These are phyloP conservation scores for Corythaixoides concolor DNA, from an alignment of 2,113 vertebrate species.

Conservation along the genomic window DNA sequence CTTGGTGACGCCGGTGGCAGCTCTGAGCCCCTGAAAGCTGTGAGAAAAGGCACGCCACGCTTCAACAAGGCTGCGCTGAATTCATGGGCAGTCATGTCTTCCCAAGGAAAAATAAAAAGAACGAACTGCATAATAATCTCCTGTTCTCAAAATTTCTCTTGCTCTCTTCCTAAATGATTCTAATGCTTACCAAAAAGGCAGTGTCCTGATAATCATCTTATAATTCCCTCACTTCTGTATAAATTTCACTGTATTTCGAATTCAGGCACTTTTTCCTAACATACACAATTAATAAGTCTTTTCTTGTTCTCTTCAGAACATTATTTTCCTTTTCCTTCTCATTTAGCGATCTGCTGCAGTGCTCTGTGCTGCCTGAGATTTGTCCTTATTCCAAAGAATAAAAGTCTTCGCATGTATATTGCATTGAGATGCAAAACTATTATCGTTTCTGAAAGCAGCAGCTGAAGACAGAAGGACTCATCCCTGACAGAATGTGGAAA, in stretches of 20 bases:
- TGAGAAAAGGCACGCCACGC: background rate
- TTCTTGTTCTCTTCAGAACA: background rate
- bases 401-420: background rate
- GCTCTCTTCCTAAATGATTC: background rate
- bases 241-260: background rate
- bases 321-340: background rate
- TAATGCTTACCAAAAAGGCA: background rate
- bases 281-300: background rate
- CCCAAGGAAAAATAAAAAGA: background rate
- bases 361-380: background rate
- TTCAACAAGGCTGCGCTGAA: background rate
- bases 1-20: fast-evolving
- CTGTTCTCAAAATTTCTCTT: background rate
- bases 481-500: background rate
- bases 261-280: background rate
- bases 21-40: background rate
- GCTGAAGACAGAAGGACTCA: background rate
- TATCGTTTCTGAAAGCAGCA: background rate
- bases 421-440: background rate
- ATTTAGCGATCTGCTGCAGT: background rate
- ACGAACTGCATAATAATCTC: background rate
- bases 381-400: background rate
- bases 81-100: background rate
- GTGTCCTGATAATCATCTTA: background rate
- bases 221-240: background rate